Evolutionary conservation across 2,797 vertebrate species (phyloP).

Genomic region (Arvicola amphibius): DNA sequence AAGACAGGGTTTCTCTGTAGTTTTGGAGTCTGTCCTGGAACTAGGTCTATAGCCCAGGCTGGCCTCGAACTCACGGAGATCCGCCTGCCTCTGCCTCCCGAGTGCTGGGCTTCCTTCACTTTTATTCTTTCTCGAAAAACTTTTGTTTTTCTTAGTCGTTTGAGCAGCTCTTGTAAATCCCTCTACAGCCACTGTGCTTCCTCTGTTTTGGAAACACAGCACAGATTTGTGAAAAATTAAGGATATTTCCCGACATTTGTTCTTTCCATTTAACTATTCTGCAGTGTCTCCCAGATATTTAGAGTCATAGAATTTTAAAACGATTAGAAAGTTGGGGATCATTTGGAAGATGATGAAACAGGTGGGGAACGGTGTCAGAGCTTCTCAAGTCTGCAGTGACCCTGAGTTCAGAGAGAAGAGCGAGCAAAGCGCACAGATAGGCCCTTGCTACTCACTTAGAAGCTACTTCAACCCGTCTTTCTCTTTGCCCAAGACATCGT

Average conservation of each 20-base stretch:
- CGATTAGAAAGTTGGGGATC: neutral
- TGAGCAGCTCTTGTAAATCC: neutral
- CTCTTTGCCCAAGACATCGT: constrained; percentile 72
- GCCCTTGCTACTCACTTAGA: constrained; percentile 11
- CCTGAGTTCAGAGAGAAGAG: neutral
- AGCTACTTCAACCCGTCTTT: constrained; percentile 56
- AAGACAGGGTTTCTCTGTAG: too few relatives aligned
- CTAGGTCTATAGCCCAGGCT: too few relatives aligned
- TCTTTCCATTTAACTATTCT: constrained; percentile 31
- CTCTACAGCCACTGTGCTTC: neutral
- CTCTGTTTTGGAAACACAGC: neutral
- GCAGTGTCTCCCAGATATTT: neutral
- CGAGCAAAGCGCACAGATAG: neutral
- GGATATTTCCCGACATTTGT: neutral
- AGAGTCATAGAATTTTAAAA: constrained; percentile 21
- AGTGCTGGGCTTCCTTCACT: neutral
- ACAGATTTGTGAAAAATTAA: neutral
- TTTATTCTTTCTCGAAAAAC: neutral
- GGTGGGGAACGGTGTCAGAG: neutral
- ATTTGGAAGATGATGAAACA: constrained; percentile 5
- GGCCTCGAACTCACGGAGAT: too few relatives aligned
- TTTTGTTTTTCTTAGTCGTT: neutral
- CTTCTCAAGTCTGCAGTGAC: neutral
- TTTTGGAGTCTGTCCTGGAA: too few relatives aligned
- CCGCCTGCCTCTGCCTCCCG: too few relatives aligned